These are phyloP conservation scores for Grallaria varia DNA, from an alignment of 2,113 vertebrate species.

Conservation along the genomic window DNA sequence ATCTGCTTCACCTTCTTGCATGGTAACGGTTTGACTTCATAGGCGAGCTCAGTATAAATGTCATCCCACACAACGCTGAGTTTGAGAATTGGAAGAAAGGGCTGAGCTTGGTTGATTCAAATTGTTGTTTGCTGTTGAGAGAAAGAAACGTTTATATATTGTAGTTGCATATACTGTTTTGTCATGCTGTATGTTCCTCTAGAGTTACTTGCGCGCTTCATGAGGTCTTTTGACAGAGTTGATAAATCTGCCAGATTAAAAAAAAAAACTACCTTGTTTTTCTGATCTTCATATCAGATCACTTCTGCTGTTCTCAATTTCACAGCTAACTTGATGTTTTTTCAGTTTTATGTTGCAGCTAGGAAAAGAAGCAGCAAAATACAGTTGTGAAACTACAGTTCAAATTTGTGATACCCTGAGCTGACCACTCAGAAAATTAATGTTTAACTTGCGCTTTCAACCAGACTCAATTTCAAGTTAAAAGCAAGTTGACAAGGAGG, in stretches of 20 bases:
- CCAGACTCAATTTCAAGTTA: conserved; percentile 32
- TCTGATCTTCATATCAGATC: not conserved
- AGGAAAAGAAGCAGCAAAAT: not conserved
- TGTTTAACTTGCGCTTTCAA: conserved; percentile 39
- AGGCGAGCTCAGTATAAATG: not conserved
- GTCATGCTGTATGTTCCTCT: not conserved
- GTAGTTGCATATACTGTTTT: not conserved
- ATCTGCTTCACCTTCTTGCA: not conserved
- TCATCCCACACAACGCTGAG: not conserved
- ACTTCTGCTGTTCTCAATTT: not conserved
- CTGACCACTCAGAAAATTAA: conserved; percentile 37
- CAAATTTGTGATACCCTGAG: not conserved
- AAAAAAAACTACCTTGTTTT: not conserved
- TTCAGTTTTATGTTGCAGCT: not conserved
- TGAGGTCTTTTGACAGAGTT: not conserved
- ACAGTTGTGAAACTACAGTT: conserved; percentile 28
- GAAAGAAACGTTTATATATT: not conserved
- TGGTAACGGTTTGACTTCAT: not conserved
- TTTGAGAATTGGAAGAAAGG: not conserved
- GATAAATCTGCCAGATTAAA: not conserved
- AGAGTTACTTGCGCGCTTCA: not conserved
- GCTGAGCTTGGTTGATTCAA: not conserved
- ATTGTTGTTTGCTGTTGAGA: not conserved
- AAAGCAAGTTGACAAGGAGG: not conserved
- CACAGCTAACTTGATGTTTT: not conserved